Evolutionary conservation across 2,113 vertebrate genomes (phyloP), one percentile per base, ranked within the genome.

Genomic region (Lophura nycthemera): DNA sequence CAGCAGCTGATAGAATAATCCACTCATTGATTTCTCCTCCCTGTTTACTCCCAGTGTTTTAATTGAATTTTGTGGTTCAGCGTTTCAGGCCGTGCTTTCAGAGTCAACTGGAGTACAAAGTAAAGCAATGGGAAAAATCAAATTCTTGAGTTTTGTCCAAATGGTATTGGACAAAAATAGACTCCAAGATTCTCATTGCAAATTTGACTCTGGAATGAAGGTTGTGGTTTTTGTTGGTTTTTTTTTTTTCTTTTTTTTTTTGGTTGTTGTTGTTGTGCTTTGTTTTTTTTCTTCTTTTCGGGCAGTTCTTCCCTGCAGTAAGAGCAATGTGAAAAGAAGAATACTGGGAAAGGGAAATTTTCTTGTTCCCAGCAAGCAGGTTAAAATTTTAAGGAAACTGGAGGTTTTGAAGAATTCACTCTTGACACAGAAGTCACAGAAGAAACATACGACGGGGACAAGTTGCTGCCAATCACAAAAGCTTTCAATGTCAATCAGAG

Each of bases 81-180:
- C 86, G 87, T 88, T 98, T 97, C 90, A 95, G 96, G 78, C 96
- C 74, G 9, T 83, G 97, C 96, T 96, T 95, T 95, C 87, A 21
- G 73, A 98, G 97, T 97, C 97, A 97, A 95, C 96, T 88, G 77
- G 93, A 97, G 96, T 96, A 97, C 90, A 96, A 97, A 97, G 90
- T 69, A 91, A 97, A 98, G 97, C 97, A 97, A 95, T 97, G 97
- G 97, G 94, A 87, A 92, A 93, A 95, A 89, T 97, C 97, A 98
- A 97, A 98, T 98, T 98, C 97, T 98, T 98, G 98, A 98, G 95
- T 97, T 97, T 96, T 97, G 97, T 98, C 98, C 98, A 98, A 96
- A 97, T 98, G 94, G 96, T 97, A 97, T 95, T 97, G 92, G 97
- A 97, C 94, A 66, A 98, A 98, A 98, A 98, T 98, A 98, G 97